Conservation (phyloP, 2,797 vertebrate species). For the Gallirallus australis region DNA sequence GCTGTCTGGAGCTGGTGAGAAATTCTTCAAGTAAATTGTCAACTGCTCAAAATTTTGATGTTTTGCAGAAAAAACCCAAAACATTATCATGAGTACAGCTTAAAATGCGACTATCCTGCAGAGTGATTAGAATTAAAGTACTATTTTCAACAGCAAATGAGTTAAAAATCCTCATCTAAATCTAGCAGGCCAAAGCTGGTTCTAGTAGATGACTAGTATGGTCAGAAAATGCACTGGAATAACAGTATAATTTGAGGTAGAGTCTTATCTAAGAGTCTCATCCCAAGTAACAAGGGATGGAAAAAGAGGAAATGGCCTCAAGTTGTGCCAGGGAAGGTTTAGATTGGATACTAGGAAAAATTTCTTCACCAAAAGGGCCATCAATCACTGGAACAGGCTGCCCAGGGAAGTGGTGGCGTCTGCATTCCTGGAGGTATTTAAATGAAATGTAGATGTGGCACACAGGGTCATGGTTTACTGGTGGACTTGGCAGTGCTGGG, state of each 20-base stretch:
- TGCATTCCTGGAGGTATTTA: too few species aligned
- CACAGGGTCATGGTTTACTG: too few species aligned
- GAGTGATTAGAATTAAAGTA: not conserved
- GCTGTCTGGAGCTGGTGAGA: not conserved
- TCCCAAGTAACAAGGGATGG: too few species aligned
- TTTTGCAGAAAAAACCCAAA: not conserved
- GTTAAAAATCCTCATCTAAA: not conserved
- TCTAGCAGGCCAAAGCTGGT: not conserved
- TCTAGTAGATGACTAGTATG: not conserved
- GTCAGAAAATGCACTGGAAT: not conserved
- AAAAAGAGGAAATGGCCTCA: too few species aligned
- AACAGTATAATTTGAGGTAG: not conserved
- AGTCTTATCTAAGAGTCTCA: not conserved
- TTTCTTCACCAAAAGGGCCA: too few species aligned
- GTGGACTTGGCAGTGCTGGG: too few species aligned
- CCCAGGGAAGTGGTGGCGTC: too few species aligned
- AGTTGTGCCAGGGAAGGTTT: too few species aligned
- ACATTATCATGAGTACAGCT: not conserved
- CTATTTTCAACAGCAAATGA: not conserved
- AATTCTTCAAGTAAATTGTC: not conserved
- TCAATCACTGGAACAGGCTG: too few species aligned
- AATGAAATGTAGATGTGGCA: too few species aligned
- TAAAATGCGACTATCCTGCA: not conserved
- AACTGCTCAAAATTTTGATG: rapidly evolving
- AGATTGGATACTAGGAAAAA: too few species aligned